Percentiles rank a stretch among this genome's conserved stretches.
phyloP scores from a whole-genome alignment of 2,888 invertebrate genomes.

The Pinctada fucata region DNA sequence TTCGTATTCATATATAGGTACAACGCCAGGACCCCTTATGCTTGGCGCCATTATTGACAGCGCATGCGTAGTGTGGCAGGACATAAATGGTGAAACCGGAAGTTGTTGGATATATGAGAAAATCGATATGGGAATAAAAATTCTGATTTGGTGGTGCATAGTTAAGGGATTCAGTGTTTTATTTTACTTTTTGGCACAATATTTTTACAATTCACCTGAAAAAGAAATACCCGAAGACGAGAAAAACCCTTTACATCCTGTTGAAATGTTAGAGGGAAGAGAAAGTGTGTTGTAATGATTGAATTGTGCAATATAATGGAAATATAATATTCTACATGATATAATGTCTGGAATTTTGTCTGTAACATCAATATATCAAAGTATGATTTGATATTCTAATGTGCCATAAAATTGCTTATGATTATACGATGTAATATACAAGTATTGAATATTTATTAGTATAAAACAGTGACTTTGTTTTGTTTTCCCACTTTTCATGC shows the following conservation, averaged over 20 bases:
- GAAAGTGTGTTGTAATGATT: conserved; percentile 19
- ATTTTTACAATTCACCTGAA: conserved; percentile 43
- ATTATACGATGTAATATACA: too few relatives aligned
- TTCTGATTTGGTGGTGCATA: conserved; percentile 57
- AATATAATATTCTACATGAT: too few relatives aligned
- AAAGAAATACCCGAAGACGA: background rate
- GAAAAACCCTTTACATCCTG: conserved; percentile 13
- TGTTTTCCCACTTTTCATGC: too few relatives aligned
- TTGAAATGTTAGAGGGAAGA: conserved; percentile 18
- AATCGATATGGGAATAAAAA: conserved; percentile 52
- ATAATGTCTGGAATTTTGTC: too few relatives aligned
- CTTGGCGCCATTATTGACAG: conserved; percentile 57
- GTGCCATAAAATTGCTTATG: too few relatives aligned
- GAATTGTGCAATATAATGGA: too few relatives aligned
- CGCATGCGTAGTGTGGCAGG: conserved; percentile 56
- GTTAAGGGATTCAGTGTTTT: conserved; percentile 44
- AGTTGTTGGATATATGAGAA: conserved; percentile 57
- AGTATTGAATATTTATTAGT: too few relatives aligned
- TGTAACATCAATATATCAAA: too few relatives aligned
- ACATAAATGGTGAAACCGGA: conserved; percentile 46
- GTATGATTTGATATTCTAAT: too few relatives aligned
- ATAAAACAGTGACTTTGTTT: too few relatives aligned
- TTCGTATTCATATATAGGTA: conserved; percentile 34
- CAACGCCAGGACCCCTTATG: conserved; percentile 55
- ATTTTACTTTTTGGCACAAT: conserved; percentile 53